These are phyloP conservation scores for Steinernema carpocapsae DNA, from an alignment of 2,888 invertebrate genomes.

Conservation along the genomic window DNA sequence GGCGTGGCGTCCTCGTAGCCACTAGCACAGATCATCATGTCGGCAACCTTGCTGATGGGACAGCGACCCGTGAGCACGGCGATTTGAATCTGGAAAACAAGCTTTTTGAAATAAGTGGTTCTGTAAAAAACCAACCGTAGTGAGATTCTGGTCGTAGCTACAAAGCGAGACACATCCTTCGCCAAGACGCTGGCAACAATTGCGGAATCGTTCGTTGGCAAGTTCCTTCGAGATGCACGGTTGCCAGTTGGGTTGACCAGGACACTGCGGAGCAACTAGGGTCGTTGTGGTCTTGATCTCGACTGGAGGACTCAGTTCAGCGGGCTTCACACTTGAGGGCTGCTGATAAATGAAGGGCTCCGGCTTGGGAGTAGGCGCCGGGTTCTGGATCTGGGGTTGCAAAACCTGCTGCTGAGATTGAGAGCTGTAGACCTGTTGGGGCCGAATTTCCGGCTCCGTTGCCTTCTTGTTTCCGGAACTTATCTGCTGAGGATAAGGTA, in stretches of 20 bases:
- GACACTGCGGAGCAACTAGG: conserved; percentile 50
- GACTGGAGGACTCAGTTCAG: conserved; percentile 34
- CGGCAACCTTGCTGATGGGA: conserved; percentile 65
- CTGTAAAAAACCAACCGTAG: conserved; percentile 53
- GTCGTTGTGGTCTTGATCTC: conserved; percentile 36
- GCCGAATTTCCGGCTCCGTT: conserved; percentile 8
- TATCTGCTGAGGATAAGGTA: not conserved
- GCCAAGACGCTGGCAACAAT: conserved; percentile 64
- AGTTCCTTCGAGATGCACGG: conserved; percentile 65
- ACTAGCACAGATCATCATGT: conserved; percentile 68
- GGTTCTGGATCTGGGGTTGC: conserved; percentile 32
- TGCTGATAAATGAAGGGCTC: not conserved
- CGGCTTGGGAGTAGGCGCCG: conserved; percentile 13
- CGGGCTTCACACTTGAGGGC: not conserved
- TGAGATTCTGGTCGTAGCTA: conserved; percentile 65
- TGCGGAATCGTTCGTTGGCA: conserved; percentile 65
- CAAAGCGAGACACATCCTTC: conserved; percentile 66
- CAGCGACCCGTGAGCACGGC: conserved; percentile 67
- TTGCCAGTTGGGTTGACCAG: conserved; percentile 66
- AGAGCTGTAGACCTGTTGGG: not conserved
- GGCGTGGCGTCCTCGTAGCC: conserved; percentile 67
- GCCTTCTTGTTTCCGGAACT: not conserved
- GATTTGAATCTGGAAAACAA: conserved; percentile 61
- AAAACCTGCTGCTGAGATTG: conserved; percentile 2
- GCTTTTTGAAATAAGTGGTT: not conserved